These are phyloP conservation scores for Drosophila stalkeri DNA, from an alignment of 2,888 invertebrate species.

Conservation along the genomic window DNA sequence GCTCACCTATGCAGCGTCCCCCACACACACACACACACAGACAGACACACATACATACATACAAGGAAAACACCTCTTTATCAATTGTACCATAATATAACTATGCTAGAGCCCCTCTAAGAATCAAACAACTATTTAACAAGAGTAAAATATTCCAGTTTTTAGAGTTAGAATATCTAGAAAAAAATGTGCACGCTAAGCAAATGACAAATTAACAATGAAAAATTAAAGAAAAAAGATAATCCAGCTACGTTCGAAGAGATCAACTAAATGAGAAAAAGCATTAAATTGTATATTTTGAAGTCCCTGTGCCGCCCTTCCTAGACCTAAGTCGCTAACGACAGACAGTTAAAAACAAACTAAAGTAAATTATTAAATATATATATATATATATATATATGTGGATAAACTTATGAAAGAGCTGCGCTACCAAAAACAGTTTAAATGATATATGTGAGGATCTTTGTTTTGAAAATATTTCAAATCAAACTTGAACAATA, in stretches of 20 bases:
- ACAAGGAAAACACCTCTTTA: conserved; percentile 33
- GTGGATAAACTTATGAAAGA: conserved; percentile 52
- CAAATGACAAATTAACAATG: conserved; percentile 7
- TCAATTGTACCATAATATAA: conserved; percentile 62
- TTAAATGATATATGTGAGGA: conserved; percentile 37
- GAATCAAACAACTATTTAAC: conserved; percentile 8
- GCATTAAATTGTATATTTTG: conserved; percentile 31
- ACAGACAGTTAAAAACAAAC: conserved; percentile 55
- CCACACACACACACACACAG: conserved; percentile 33
- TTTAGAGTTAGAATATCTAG: conserved; percentile 48
- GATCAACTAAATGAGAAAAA: conserved; percentile 5
- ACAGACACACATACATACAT: background rate
- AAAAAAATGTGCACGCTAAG: conserved; percentile 37
- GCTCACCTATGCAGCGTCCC: conserved; percentile 65
- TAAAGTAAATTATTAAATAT: conserved; percentile 44
- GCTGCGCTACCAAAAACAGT: conserved; percentile 55
- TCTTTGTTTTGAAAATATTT: conserved; percentile 40
- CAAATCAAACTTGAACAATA: conserved; percentile 24
- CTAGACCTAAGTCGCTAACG: conserved; percentile 58
- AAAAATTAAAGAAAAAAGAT: conserved; percentile 13
- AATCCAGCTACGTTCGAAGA: conserved; percentile 11
- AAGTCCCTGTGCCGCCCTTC: conserved; percentile 59
- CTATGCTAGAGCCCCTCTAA: background rate
- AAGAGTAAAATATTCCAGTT: conserved; percentile 21
- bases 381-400: conserved; percentile 29